phyloP scores from a whole-genome alignment of 2,797 vertebrate genomes.

The Astyanax mexicanus region DNA sequence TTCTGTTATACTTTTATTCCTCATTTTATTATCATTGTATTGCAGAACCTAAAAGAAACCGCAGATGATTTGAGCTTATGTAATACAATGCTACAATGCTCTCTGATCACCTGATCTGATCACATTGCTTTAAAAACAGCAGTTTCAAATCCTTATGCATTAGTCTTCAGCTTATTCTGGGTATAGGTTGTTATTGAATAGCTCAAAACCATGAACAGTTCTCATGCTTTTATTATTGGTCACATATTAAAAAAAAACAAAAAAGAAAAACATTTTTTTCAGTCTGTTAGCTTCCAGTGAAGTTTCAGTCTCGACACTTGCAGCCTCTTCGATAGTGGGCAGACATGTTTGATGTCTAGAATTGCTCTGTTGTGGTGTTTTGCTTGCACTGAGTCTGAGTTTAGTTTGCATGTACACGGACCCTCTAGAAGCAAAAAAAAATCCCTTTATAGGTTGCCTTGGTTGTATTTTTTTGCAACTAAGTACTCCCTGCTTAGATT shows the following conservation, averaged over 20 bases:
- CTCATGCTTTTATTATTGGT: neutral
- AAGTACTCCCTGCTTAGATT: neutral
- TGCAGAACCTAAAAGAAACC: too few species aligned
- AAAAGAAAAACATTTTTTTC: too few species aligned
- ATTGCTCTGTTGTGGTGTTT: slow-evolving; percentile 27
- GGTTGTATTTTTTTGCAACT: neutral
- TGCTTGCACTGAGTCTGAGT: slow-evolving; percentile 19
- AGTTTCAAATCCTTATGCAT: neutral
- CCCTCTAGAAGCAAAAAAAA: neutral
- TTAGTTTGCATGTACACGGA: slow-evolving; percentile 19
- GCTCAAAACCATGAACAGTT: neutral
- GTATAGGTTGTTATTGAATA: neutral
- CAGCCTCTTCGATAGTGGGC: slow-evolving; percentile 85
- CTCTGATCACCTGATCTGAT: too few species aligned
- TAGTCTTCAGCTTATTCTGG: neutral
- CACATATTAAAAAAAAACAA: neutral
- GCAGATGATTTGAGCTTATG: too few species aligned
- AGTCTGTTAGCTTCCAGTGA: neutral
- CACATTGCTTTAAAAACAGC: neutral
- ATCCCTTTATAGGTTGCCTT: neutral
- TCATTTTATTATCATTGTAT: too few species aligned
- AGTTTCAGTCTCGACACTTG: slow-evolving; percentile 20
- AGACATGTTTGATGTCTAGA: slow-evolving; percentile 69
- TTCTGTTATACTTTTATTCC: too few species aligned
- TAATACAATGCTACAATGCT: too few species aligned